phyloP scores from a whole-genome alignment of 2,888 invertebrate genomes.

The Dasypogon diadema region DNA sequence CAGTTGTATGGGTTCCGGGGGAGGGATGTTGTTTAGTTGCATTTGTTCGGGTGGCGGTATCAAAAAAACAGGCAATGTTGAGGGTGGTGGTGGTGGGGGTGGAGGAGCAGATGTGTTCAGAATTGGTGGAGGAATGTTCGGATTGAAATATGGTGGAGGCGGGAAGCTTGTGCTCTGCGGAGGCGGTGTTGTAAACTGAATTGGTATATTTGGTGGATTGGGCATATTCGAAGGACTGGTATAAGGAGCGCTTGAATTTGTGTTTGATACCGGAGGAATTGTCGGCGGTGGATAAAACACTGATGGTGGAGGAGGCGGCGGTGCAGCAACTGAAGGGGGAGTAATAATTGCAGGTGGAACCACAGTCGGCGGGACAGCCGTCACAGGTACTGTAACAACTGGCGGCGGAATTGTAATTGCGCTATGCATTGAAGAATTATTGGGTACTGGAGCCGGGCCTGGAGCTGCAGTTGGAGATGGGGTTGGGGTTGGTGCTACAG shows the following conservation, averaged over 20 bases:
- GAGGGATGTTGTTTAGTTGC: conserved; percentile 64
- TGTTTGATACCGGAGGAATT: neutral
- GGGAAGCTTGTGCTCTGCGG: neutral
- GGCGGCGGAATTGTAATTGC: no score
- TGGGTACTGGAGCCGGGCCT: conserved; percentile 61
- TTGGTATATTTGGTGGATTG: conserved; percentile 48
- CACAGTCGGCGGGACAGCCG: conserved; percentile 58
- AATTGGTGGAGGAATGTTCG: conserved; percentile 65
- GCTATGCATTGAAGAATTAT: no score
- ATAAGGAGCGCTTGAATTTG: conserved; percentile 11
- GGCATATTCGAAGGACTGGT: conserved; percentile 59
- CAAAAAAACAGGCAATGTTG: conserved; percentile 59
- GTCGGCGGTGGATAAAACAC: conserved; percentile 29
- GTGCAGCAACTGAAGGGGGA: conserved; percentile 54
- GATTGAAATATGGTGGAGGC: conserved; percentile 62
- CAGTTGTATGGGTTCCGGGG: conserved; percentile 73
- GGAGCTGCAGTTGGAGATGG: conserved; percentile 63
- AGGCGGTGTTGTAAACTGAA: neutral
- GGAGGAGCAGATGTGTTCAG: conserved; percentile 58
- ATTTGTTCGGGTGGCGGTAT: conserved; percentile 54
- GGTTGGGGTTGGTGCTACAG: conserved; percentile 58
- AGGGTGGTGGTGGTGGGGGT: conserved; percentile 60
- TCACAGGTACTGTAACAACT: conserved; percentile 26
- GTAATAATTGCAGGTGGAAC: conserved; percentile 54
- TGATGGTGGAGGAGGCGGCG: neutral